A percentile compares a stretch with the other conserved stretches of the same genome.
phyloP scores from a whole-genome alignment of 2,888 invertebrate species.

The Hemistola chrysoprasaria region DNA sequence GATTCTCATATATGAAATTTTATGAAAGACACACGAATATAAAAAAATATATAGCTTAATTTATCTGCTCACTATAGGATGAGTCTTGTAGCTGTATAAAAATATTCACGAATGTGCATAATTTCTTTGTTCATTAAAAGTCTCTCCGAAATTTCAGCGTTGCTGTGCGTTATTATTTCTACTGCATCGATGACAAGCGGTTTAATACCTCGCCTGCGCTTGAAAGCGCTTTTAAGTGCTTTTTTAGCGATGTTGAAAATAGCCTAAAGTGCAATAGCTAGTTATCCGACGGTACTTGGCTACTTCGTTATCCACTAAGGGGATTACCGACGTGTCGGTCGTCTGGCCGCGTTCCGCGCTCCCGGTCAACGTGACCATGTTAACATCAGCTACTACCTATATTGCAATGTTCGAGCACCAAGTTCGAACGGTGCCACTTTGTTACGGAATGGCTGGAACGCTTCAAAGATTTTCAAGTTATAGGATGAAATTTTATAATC shows the following conservation, averaged over 20 bases:
- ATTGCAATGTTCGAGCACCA: conserved; percentile 8
- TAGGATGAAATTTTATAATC: no score
- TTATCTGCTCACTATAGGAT: no score
- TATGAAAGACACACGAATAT: no score
- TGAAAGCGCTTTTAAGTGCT: conserved; percentile 15
- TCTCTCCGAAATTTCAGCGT: conserved; percentile 8
- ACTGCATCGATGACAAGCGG: conserved; percentile 13
- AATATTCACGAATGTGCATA: conserved; percentile 4
- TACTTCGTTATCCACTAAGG: conserved; percentile 67
- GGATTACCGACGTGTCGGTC: conserved; percentile 52
- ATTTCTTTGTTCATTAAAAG: conserved; percentile 11
- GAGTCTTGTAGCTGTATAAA: no score
- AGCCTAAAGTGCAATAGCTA: conserved; percentile 53
- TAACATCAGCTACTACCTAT: conserved; percentile 36
- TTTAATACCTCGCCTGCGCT: conserved; percentile 6
- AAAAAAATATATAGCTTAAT: no score
- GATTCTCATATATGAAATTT: no score
- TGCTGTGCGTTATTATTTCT: conserved; percentile 9
- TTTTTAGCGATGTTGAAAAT: conserved; percentile 32
- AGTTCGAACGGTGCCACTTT: conserved; percentile 7
- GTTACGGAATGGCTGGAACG: conserved; percentile 14
- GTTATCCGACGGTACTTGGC: conserved; percentile 54
- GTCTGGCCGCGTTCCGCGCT: conserved; percentile 26
- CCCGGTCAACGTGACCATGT: conserved; percentile 35
- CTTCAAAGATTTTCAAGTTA: conserved; percentile 18